These are phyloP conservation scores for Vireo altiloquus DNA, from an alignment of 2,113 vertebrate species.

Conservation along the genomic window DNA sequence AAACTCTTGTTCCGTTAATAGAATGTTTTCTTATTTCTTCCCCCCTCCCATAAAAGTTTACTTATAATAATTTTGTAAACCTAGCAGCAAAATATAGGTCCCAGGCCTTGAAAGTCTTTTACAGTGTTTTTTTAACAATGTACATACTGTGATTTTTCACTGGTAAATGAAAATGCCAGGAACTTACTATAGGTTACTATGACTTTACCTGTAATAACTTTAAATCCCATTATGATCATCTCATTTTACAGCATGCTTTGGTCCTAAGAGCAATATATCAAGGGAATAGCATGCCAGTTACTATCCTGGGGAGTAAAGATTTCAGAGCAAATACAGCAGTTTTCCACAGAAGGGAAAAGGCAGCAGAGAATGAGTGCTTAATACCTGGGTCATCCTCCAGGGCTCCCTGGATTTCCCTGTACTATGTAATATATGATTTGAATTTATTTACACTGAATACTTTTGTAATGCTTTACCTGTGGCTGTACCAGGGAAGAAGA, in stretches of 20 bases:
- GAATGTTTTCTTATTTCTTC: neutral
- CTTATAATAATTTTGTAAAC: neutral
- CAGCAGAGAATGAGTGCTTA: neutral
- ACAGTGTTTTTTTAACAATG: neutral
- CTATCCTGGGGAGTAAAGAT: neutral
- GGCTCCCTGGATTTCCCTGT: neutral
- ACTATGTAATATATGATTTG: neutral
- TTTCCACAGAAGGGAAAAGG: neutral
- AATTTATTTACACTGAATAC: neutral
- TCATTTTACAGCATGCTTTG: conserved; percentile 16
- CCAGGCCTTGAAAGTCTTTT: neutral
- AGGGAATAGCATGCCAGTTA: neutral
- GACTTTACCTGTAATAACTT: conserved; percentile 28
- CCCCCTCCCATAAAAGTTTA: neutral
- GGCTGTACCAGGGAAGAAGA: neutral
- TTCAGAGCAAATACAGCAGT: neutral
- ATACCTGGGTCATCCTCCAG: neutral
- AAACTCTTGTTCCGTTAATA: neutral
- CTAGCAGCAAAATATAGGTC: neutral
- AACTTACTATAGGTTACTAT: neutral
- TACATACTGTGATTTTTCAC: neutral
- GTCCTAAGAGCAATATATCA: conserved; percentile 2
- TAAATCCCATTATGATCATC: conserved; percentile 42
- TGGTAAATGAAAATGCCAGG: conserved; percentile 41
- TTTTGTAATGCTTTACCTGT: neutral